Evolutionary conservation across 2,888 invertebrate species (phyloP).

Genomic region (Tenthredo amoena): DNA sequence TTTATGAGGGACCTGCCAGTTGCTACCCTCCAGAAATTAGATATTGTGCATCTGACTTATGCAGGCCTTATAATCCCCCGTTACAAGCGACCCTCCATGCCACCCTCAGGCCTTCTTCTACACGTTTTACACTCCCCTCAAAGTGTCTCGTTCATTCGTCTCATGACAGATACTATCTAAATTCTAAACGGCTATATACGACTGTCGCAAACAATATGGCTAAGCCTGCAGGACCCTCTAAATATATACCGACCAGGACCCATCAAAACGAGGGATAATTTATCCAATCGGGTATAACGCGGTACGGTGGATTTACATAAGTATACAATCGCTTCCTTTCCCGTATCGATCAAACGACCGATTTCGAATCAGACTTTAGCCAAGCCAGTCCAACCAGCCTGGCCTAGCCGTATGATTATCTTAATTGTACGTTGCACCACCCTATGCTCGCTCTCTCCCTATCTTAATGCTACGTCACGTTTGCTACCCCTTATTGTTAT

Average conservation of each 20-base stretch:
- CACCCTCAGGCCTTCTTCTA: not conserved
- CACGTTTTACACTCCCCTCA: not conserved
- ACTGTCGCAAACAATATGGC: conserved; percentile 30
- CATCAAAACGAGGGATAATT: conserved; percentile 20
- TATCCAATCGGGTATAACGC: conserved; percentile 25
- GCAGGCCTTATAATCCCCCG: conserved; percentile 30
- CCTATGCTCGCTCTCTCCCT: conserved; percentile 5
- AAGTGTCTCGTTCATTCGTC: conserved; percentile 25
- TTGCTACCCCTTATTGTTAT: conserved; percentile 39
- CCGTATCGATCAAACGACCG: conserved; percentile 41
- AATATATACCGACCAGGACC: not conserved
- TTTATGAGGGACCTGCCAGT: conserved; percentile 12
- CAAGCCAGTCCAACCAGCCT: not conserved
- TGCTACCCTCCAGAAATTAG: conserved; percentile 31
- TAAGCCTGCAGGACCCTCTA: not conserved
- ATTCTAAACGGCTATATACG: conserved; percentile 14
- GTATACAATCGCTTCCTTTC: conserved; percentile 37
- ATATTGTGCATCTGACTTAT: conserved; percentile 47
- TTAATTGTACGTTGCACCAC: conserved; percentile 27
- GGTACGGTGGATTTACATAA: conserved; percentile 26
- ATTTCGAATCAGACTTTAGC: not conserved
- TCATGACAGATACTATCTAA: conserved; percentile 3
- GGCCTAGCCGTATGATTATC: conserved; percentile 25
- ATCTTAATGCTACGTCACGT: conserved; percentile 27
- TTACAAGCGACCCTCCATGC: conserved; percentile 6